Base-by-base conservation (phyloP, 2,888 invertebrate genomes). In the Podotricha telesiphe region DNA sequence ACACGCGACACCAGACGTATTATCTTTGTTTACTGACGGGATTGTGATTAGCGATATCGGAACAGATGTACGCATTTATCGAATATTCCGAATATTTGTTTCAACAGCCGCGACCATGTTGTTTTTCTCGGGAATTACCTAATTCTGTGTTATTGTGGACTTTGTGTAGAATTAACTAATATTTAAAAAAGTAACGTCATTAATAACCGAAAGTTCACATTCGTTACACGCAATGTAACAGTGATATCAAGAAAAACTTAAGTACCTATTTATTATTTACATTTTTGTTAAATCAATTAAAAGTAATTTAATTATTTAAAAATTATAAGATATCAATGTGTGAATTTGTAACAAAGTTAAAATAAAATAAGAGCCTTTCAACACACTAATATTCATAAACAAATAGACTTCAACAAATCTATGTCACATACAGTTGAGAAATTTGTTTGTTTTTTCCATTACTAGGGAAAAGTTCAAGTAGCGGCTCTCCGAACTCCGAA, bases 401-500 rank as follows among this genome's bases (percentile, higher is more conserved):
- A 34, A 58, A 50, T 22, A 20, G 20, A 62, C 20, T 48, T 17
- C 47, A 19, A 50, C 40, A 64, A 34, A 56, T 45, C 5, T 63
- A 56, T 68, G 72, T 70, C 68, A 65, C 45, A 53, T 66, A 61
- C 67, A 51, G 22, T 73, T 74, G 73, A 62, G 73, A 71, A 71
- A 69, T 66, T 28, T 68, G 59, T 74, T 69, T 73, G 64, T 67
- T 47, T n/a, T 48, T 61, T 17, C 53, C 17, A 68, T 74, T 72
- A 73, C 15, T 45, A 51, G 40, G 63, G 68, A 64, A 61, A 69
- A 68, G 69, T 75, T 73, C 69, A 70, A 40, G 69, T 71, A 76
- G 78, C 75, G 73, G 70, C 58, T 56, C 40, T 42, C 47, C n/a
- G 8, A 71, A 71, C 75, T 68, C 82, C 80, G 70, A 81, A 81